These are phyloP conservation scores for Nibea albiflora DNA, from an alignment of 2,113 vertebrate species.

Conservation along the genomic window DNA sequence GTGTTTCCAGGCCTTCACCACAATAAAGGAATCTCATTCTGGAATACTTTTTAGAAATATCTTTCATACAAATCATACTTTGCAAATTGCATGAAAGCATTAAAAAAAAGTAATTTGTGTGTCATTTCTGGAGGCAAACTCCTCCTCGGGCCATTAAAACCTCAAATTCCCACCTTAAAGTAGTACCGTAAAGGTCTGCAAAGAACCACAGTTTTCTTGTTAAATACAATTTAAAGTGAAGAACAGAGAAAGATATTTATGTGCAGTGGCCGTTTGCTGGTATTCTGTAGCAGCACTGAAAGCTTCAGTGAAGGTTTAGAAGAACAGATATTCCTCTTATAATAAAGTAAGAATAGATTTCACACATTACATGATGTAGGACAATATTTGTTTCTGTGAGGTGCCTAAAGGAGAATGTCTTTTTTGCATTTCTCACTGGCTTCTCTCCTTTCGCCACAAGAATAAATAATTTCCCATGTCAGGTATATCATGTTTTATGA, in stretches of 20 bases:
- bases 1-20: neutral
- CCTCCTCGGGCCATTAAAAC: neutral
- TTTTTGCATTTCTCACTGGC: neutral
- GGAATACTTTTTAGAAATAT: neutral
- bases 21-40: neutral
- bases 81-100: neutral
- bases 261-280: neutral
- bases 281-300: neutral
- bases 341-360: neutral
- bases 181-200: too few relatives aligned
- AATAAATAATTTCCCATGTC: neutral
- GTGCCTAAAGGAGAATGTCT: too few relatives aligned
- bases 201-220: too few relatives aligned
- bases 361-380: neutral
- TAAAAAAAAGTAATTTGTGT: neutral
- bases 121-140: neutral
- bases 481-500: neutral
- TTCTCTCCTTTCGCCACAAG: too few relatives aligned
- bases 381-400: neutral
- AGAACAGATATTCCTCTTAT: neutral
- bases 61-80: neutral
- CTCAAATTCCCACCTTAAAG: too few relatives aligned
- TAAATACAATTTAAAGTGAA: too few relatives aligned
- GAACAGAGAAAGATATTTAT: too few relatives aligned
- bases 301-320: too few relatives aligned